phyloP scores from a whole-genome alignment of 2,113 vertebrate species.

The Pantherophis guttatus region DNA sequence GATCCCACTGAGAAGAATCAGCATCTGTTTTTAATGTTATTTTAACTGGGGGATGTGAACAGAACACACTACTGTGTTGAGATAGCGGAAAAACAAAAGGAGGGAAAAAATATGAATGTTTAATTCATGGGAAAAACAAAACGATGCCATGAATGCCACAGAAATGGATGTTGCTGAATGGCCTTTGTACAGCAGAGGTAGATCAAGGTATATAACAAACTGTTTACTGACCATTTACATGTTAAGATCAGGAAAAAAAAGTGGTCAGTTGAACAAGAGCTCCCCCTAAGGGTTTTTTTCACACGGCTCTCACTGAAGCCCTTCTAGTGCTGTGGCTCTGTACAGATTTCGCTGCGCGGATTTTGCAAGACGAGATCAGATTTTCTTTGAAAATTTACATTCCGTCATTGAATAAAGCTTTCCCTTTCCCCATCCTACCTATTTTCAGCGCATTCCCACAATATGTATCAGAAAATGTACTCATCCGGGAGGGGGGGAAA shows the following conservation, averaged over 20 bases:
- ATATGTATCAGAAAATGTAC: slow-evolving; percentile 37
- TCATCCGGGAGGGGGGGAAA: slow-evolving; percentile 46
- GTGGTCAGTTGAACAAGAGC: slow-evolving; percentile 65
- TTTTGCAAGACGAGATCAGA: slow-evolving; percentile 29
- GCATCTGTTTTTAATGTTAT: slow-evolving; percentile 32
- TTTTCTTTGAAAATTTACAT: slow-evolving; percentile 52
- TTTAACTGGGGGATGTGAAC: slow-evolving; percentile 17
- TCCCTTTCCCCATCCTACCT: slow-evolving; percentile 32
- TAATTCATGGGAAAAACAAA: slow-evolving; percentile 34
- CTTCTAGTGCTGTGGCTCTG: slow-evolving; percentile 47
- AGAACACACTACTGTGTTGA: slow-evolving; percentile 29
- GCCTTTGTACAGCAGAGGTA: slow-evolving; percentile 64
- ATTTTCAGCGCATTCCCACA: slow-evolving; percentile 49
- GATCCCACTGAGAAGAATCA: slow-evolving; percentile 18
- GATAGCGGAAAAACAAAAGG: slow-evolving; percentile 39
- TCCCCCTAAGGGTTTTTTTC: slow-evolving; percentile 58
- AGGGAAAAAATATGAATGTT: background rate
- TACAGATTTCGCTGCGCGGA: slow-evolving; percentile 58
- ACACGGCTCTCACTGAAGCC: slow-evolving; percentile 25
- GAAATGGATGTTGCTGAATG: slow-evolving; percentile 46
- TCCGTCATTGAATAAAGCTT: slow-evolving; percentile 54
- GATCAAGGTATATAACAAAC: slow-evolving; percentile 65
- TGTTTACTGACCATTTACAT: slow-evolving; percentile 63
- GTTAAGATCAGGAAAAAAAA: slow-evolving; percentile 51
- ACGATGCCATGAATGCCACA: slow-evolving; percentile 41